These are phyloP conservation scores for Mastomys coucha DNA, from an alignment of 2,113 vertebrate genomes.

Conservation along the genomic window DNA sequence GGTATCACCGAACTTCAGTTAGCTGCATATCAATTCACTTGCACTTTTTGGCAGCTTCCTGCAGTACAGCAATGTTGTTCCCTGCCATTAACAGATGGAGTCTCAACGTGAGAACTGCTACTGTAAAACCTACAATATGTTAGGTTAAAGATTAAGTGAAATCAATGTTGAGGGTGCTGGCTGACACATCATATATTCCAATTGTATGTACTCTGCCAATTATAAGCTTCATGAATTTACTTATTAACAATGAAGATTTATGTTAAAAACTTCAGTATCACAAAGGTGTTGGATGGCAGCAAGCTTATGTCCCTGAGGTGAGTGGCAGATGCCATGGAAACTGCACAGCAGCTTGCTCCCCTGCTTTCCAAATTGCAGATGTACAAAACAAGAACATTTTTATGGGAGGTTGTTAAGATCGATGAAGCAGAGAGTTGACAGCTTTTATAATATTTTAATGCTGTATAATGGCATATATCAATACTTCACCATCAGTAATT, in stretches of 20 bases:
- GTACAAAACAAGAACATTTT: slow-evolving; percentile 50
- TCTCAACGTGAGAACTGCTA: slow-evolving; percentile 58
- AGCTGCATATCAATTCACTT: slow-evolving; percentile 72
- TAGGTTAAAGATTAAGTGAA: slow-evolving; percentile 76
- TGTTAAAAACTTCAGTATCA: background rate
- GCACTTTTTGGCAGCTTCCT: slow-evolving; percentile 74
- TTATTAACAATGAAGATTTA: slow-evolving; percentile 60
- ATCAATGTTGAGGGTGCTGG: slow-evolving; percentile 56
- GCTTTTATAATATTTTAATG: slow-evolving; percentile 62
- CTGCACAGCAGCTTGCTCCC: slow-evolving; percentile 35
- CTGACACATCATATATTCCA: background rate
- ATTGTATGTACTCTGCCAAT: slow-evolving; percentile 42
- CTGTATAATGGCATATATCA: slow-evolving; percentile 12
- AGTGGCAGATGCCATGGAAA: slow-evolving; percentile 72
- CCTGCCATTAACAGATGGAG: slow-evolving; percentile 77
- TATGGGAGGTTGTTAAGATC: slow-evolving; percentile 54
- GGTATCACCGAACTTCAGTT: slow-evolving; percentile 58
- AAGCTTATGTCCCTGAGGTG: slow-evolving; percentile 50
- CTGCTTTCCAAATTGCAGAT: slow-evolving; percentile 65
- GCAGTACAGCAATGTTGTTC: slow-evolving; percentile 11
- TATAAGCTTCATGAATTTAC: slow-evolving; percentile 57
- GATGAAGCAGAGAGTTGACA: slow-evolving; percentile 65
- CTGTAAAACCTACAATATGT: slow-evolving; percentile 71
- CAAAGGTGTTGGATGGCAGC: background rate
- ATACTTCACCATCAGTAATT: background rate